These are phyloP conservation scores for Lepidocyrtoides sp. DNA, from an alignment of 2,888 invertebrate species.

Conservation along the genomic window DNA sequence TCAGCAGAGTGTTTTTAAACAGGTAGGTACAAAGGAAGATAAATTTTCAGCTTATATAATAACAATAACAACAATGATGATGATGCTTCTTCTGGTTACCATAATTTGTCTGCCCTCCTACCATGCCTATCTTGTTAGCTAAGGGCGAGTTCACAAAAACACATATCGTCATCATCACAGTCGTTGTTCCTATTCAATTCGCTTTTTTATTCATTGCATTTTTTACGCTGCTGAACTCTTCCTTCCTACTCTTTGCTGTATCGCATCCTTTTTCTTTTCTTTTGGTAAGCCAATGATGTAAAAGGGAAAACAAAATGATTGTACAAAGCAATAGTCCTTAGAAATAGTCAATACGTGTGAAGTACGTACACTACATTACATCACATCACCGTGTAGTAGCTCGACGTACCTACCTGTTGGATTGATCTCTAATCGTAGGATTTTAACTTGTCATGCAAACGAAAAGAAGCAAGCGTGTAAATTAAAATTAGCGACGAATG, in stretches of 20 bases:
- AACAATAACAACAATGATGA: background rate
- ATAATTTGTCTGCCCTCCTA: conserved; percentile 55
- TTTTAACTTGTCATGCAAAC: too few relatives aligned
- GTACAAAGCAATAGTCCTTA: background rate
- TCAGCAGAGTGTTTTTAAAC: background rate
- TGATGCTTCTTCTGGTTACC: conserved; percentile 1
- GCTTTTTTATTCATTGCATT: conserved; percentile 20
- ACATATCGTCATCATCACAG: background rate
- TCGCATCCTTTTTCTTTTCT: conserved; percentile 22
- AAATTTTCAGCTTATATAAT: background rate
- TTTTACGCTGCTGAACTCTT: conserved; percentile 67
- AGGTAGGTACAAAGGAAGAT: background rate
- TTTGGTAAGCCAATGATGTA: conserved; percentile 9
- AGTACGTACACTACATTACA: too few relatives aligned
- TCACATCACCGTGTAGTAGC: too few relatives aligned
- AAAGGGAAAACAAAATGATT: background rate
- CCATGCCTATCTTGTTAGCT: conserved; percentile 9
- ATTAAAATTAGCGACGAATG: conserved; percentile 21
- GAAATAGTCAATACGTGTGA: background rate
- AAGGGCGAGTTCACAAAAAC: conserved; percentile 29
- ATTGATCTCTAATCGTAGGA: background rate
- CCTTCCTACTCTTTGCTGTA: conserved; percentile 55
- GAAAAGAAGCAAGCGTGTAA: background rate
- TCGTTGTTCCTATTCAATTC: background rate
- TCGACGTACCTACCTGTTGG: background rate